phyloP scores from a whole-genome alignment of 2,113 vertebrate genomes.

The Agelaius phoeniceus region DNA sequence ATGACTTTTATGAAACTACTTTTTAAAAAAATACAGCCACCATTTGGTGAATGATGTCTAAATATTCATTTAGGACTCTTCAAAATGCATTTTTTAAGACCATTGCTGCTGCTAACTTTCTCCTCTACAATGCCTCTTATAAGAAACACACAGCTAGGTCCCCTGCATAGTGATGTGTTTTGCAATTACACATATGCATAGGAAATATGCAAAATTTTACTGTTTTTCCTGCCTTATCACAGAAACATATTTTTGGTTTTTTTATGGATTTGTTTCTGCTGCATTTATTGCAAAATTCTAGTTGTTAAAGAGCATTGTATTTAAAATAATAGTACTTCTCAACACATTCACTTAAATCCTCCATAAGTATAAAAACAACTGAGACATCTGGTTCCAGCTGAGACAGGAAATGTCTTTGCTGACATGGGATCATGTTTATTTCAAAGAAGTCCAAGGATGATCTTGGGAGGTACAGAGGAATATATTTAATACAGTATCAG shows the following conservation, averaged over 20 bases:
- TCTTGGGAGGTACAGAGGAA: neutral
- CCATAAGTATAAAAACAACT: neutral
- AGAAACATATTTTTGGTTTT: neutral
- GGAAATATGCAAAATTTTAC: neutral
- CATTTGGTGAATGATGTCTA: neutral
- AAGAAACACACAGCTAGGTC: neutral
- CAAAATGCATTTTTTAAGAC: neutral
- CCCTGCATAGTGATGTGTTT: neutral
- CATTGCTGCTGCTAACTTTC: neutral
- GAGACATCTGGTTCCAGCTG: neutral
- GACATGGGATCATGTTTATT: neutral
- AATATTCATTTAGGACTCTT: neutral
- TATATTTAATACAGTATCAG: neutral
- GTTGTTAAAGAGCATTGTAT: neutral
- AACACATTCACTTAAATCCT: neutral
- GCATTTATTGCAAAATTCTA: neutral
- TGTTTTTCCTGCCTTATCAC: neutral
- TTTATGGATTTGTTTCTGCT: neutral
- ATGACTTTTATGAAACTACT: neutral
- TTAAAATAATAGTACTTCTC: neutral
- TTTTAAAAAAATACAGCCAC: neutral
- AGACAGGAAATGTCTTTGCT: neutral
- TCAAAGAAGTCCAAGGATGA: neutral
- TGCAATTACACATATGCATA: neutral
- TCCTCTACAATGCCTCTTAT: neutral